phyloP scores from a whole-genome alignment of 2,113 vertebrate genomes.

The Etheostoma spectabile region DNA sequence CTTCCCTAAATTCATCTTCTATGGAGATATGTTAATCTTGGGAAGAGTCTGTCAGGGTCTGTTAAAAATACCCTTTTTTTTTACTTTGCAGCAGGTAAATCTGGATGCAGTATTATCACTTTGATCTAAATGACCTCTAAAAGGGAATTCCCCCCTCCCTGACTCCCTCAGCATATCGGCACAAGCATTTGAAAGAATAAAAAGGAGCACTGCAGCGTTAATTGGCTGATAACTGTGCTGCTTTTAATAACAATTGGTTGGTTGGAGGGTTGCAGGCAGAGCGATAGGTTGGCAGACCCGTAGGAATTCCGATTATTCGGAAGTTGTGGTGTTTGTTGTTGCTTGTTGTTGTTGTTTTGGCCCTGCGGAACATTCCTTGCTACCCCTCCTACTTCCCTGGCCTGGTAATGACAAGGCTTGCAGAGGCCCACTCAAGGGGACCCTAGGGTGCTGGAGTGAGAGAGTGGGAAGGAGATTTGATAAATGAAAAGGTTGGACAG shows the following conservation, averaged over 20 bases:
- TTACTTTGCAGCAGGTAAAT: conserved; percentile 33
- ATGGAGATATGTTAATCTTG: neutral
- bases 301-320: conserved; percentile 60
- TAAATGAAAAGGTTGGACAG: conserved; percentile 10
- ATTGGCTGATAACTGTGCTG: conserved; percentile 48
- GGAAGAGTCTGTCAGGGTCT: conserved; percentile 4
- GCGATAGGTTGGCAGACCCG: conserved; percentile 39
- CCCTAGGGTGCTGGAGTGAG: conserved; percentile 4
- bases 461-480: conserved; percentile 12
- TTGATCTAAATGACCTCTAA: conserved; percentile 58
- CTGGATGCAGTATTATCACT: conserved; percentile 42
- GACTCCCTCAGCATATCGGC: conserved; percentile 10
- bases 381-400: conserved; percentile 27
- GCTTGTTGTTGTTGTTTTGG: conserved; percentile 71
- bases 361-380: conserved; percentile 12
- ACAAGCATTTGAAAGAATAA: conserved; percentile 29
- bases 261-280: conserved; percentile 43
- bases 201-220: conserved; percentile 5
- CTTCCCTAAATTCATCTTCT: neutral
- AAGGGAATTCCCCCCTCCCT: neutral
- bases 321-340: conserved; percentile 66
- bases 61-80: conserved; percentile 12
- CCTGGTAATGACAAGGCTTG: conserved; percentile 43
- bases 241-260: conserved; percentile 24
- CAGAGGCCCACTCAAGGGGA: conserved; percentile 55